Evolutionary conservation across 2,113 vertebrate genomes (phyloP).

Genomic region (Epinephelus lanceolatus): DNA sequence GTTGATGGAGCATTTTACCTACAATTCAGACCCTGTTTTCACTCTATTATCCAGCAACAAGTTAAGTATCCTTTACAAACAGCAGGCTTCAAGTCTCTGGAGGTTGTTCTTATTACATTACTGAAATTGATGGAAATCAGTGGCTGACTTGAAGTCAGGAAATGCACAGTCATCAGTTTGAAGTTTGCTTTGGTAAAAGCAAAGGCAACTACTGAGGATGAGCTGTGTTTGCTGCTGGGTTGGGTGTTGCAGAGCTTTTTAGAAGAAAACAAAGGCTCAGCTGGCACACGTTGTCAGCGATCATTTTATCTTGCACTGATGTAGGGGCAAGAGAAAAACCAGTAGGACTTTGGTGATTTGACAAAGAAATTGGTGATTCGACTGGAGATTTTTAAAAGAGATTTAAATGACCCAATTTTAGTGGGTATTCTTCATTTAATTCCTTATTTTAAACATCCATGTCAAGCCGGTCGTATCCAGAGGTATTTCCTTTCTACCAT

Average conservation of each 20-base stretch:
- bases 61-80: neutral
- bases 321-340: neutral
- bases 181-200: neutral
- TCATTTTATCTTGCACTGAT: neutral
- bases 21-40: neutral
- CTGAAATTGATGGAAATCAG: neutral
- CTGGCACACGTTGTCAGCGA: neutral
- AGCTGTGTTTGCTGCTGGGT: neutral
- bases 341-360: neutral
- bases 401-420: neutral
- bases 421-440: neutral
- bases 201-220: neutral
- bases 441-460: neutral
- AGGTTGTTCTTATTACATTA: neutral
- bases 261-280: conserved; percentile 24
- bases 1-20: neutral
- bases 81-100: neutral
- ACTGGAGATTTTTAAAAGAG: neutral
- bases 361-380: neutral
- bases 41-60: neutral
- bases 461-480: too few species aligned
- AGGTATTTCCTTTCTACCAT: neutral
- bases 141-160: neutral
- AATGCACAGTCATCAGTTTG: neutral
- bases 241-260: neutral